Evolutionary conservation across 2,888 invertebrate species (phyloP), one percentile per base, ranked within the genome.

Genomic region (Hipparchia sbordonii): DNA sequence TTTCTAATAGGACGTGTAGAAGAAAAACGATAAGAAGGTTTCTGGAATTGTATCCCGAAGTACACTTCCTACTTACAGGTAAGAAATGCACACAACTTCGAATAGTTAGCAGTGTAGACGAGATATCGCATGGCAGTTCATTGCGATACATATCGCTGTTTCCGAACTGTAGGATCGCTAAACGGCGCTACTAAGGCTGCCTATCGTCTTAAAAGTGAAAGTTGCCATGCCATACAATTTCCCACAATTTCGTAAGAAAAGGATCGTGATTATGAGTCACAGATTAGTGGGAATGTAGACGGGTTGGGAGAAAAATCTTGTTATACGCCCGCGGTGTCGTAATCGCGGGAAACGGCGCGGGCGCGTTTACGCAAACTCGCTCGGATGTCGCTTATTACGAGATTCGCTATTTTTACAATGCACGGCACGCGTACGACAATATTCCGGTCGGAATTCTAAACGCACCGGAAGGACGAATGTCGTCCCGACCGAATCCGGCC

Each of bases 251-350:
- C 75, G 74, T 72, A 77, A 78, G 72, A 73, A 79, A 79, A 77
- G 78, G 79, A 77, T 74, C 73, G 72, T 73, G 54, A 77, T 77
- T 74, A 78, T 80, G 79, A 81, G 72, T 84, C 82, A 82, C 82
- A 84, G 83, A 83, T 84, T 84, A 83, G 81, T 76, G 81, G 68
- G 83, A 77, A 74, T 75, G 73, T 72, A 72, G 80, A 83, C 84
- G 78, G 83, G 85, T 84, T 85, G 79, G 77, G 77, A 85, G 87
- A 89, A 89, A 87, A 86, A 86, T 84, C 83, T 84, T 75, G 85
- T 80, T 80, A 72, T 77, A 80, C 85, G 80, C 65, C 66, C 10
- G 57, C 68, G 59, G 77, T 81, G 78, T 81, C 83, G 85, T 86
- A 90, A 90, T 82, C 78, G 80, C 80, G 85, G 86, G 89, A 85